A percentile compares a stretch with the other conserved stretches of the same genome.
Conservation (phyloP, 2,113 vertebrate species). For the Donacobius atricapilla region DNA sequence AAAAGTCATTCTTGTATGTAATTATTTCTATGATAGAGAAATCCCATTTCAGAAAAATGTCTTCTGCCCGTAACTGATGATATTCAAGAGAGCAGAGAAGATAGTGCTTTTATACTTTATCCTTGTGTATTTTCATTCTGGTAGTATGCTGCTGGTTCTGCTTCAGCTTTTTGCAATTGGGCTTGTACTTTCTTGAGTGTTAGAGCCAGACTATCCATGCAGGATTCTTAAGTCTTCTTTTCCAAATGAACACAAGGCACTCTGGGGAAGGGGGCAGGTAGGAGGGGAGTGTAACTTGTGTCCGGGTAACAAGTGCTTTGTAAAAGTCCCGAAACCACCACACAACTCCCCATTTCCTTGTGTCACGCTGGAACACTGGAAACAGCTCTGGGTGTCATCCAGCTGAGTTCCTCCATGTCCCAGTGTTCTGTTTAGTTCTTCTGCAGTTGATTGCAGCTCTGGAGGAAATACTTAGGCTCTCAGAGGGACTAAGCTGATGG, state of each 20-base stretch:
- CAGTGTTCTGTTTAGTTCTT: not conserved
- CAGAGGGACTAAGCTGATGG: not conserved
- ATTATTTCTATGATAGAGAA: not conserved
- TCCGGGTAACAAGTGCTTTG: not conserved
- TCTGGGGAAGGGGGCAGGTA: not conserved
- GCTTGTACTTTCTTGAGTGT: not conserved
- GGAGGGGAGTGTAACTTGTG: not conserved
- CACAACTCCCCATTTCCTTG: rapidly evolving
- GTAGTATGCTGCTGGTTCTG: not conserved
- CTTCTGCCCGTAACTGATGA: not conserved
- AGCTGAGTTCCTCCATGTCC: not conserved
- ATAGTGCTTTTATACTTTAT: not conserved
- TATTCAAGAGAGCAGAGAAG: not conserved
- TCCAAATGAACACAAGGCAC: not conserved
- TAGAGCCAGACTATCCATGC: not conserved
- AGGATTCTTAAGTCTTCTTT: not conserved
- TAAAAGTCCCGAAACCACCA: not conserved
- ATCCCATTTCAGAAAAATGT: not conserved
- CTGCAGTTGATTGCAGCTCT: not conserved
- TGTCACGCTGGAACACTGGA: not conserved
- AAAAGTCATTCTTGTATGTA: not conserved
- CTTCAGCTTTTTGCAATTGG: not conserved
- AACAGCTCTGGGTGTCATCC: not conserved
- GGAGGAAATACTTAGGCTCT: not conserved
- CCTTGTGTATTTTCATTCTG: not conserved